Evolutionary conservation across 2,113 vertebrate species (phyloP).

Genomic region (Forbesichthys papilliferus): DNA sequence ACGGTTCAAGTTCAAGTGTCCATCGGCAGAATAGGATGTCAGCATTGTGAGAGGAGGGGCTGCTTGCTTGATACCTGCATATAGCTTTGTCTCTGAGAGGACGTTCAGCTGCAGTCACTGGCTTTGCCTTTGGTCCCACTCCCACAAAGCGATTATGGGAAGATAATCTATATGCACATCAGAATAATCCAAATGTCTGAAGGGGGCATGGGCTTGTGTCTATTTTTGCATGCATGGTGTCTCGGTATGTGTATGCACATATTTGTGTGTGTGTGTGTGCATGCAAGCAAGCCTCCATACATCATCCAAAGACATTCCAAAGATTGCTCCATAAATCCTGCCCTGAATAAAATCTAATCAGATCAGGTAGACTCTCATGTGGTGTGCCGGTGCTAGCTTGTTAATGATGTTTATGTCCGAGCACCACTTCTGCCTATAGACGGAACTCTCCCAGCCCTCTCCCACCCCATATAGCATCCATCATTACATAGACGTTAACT

Average conservation of each 20-base stretch:
- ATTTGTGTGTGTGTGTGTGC: slow-evolving; percentile 4
- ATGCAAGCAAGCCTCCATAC: slow-evolving; percentile 9
- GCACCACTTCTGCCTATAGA: slow-evolving; percentile 4
- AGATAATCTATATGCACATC: slow-evolving; percentile 63
- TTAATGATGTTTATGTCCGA: slow-evolving; percentile 47
- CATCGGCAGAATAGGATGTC: neutral
- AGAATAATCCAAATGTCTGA: slow-evolving; percentile 55
- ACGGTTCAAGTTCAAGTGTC: neutral
- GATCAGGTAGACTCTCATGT: slow-evolving; percentile 43
- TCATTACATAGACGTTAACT: slow-evolving; percentile 17
- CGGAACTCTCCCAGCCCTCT: slow-evolving; percentile 16
- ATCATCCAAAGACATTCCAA: slow-evolving; percentile 30
- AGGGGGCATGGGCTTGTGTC: slow-evolving; percentile 1
- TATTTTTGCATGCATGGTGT: neutral
- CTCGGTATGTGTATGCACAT: slow-evolving; percentile 14
- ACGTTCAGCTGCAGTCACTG: slow-evolving; percentile 19
- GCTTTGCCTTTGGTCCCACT: slow-evolving; percentile 56
- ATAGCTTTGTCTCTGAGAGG: slow-evolving; percentile 13
- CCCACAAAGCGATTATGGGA: slow-evolving; percentile 62
- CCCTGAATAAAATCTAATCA: slow-evolving; percentile 47
- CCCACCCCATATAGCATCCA: slow-evolving; percentile 26
- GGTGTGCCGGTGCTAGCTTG: slow-evolving; percentile 31
- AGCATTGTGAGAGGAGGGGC: neutral
- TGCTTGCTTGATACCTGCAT: slow-evolving; percentile 25
- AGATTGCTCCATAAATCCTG: slow-evolving; percentile 46